These are phyloP conservation scores for Drosophila greeni DNA, from an alignment of 2,888 invertebrate genomes.

Conservation along the genomic window DNA sequence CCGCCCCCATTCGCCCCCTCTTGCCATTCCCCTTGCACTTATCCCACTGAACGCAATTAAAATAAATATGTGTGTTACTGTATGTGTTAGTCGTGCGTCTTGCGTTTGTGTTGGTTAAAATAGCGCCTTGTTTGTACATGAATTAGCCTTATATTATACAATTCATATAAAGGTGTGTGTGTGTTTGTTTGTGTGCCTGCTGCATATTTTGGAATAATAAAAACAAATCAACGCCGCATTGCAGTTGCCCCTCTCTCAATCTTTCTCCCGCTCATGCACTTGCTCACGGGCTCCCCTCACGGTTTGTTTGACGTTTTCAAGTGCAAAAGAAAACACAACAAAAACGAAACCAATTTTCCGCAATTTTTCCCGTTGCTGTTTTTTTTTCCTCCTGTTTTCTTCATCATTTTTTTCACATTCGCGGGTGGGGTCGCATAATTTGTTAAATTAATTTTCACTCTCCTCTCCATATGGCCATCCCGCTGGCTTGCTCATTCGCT, in stretches of 20 bases:
- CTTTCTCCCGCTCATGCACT: background rate
- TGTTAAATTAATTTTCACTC: slow-evolving; percentile 69
- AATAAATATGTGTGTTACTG: slow-evolving; percentile 40
- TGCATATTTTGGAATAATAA: slow-evolving; percentile 40
- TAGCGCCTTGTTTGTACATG: slow-evolving; percentile 70
- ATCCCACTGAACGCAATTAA: slow-evolving; percentile 59
- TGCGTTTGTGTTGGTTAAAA: slow-evolving; percentile 51
- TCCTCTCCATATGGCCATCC: slow-evolving; percentile 34
- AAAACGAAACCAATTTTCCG: slow-evolving; percentile 21
- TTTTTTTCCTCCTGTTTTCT: slow-evolving; percentile 3
- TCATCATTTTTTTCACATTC: slow-evolving; percentile 11
- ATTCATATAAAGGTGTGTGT: slow-evolving; percentile 29
- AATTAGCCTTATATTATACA: slow-evolving; percentile 61
- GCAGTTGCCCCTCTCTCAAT: slow-evolving; percentile 21
- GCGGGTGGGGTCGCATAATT: slow-evolving; percentile 56
- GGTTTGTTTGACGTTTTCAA: slow-evolving; percentile 35
- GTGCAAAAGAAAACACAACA: slow-evolving; percentile 34
- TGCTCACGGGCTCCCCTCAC: background rate
- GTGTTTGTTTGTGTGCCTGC: slow-evolving; percentile 11
- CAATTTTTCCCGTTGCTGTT: slow-evolving; percentile 19
- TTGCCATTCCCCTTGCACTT: slow-evolving; percentile 15
- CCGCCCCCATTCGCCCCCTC: slow-evolving; percentile 24
- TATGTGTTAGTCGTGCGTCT: slow-evolving; percentile 21
- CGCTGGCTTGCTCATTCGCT: slow-evolving; percentile 8
- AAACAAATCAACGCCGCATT: slow-evolving; percentile 33